phyloP scores from a whole-genome alignment of 2,797 vertebrate species.

The Lepus oiostolus region DNA sequence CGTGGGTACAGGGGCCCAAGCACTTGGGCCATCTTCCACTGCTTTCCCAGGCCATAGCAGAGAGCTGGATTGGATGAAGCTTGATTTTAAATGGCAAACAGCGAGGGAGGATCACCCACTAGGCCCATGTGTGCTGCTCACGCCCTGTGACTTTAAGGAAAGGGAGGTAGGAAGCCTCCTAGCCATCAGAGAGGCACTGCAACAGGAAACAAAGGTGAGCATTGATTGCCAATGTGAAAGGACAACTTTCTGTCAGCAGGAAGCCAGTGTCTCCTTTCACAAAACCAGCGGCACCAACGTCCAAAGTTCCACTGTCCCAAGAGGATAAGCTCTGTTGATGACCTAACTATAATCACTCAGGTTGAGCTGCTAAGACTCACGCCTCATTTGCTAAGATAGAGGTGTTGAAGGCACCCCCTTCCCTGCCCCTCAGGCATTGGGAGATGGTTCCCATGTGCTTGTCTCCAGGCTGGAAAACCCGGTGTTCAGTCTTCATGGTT shows the following conservation, averaged over 20 bases:
- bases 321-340: background rate
- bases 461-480: background rate
- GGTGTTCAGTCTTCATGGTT: background rate
- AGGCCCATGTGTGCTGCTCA: background rate
- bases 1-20: too few species aligned
- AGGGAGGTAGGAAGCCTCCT: background rate
- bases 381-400: background rate
- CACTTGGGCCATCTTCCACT: too few species aligned
- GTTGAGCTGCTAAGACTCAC: slow-evolving; percentile 9
- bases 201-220: background rate
- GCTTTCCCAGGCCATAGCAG: too few species aligned
- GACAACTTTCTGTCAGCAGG: background rate
- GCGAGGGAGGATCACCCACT: background rate
- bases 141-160: background rate
- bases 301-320: slow-evolving; percentile 26
- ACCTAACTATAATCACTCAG: slow-evolving; percentile 17
- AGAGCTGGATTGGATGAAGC: too few species aligned
- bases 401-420: background rate
- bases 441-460: background rate
- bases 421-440: background rate
- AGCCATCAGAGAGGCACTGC: background rate
- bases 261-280: slow-evolving; percentile 23
- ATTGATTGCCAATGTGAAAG: slow-evolving; percentile 27
- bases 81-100: background rate
- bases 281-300: background rate